phyloP scores from a whole-genome alignment of 92 coral and sea anemone genomes.

The Zoanthus sociatus region DNA sequence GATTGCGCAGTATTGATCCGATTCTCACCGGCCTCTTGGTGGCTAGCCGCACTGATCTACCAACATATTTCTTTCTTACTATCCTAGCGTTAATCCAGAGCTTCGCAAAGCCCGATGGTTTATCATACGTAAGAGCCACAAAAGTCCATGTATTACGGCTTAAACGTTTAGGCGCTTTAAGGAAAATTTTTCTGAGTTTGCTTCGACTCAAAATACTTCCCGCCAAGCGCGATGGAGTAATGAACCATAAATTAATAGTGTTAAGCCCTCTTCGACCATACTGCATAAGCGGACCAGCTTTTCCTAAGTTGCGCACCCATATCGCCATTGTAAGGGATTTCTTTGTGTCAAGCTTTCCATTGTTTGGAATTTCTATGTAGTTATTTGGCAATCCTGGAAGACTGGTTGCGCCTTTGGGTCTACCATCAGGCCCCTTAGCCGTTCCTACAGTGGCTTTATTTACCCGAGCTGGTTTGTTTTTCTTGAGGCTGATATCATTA shows the following conservation, averaged over 20 bases:
- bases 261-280: slow-evolving; percentile 58
- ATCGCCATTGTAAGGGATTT: slow-evolving; percentile 75
- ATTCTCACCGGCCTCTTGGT: slow-evolving; percentile 72
- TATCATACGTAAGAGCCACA: slow-evolving; percentile 77
- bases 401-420: slow-evolving; percentile 58
- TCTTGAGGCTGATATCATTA: slow-evolving; percentile 74
- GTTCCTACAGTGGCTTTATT: slow-evolving; percentile 57
- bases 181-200: slow-evolving; percentile 47
- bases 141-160: slow-evolving; percentile 74
- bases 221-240: slow-evolving; percentile 57
- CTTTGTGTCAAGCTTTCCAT: slow-evolving; percentile 71
- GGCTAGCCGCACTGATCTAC: slow-evolving; percentile 62
- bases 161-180: slow-evolving; percentile 50
- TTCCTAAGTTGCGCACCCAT: slow-evolving; percentile 65
- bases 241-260: slow-evolving; percentile 76
- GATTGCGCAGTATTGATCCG: slow-evolving; percentile 68
- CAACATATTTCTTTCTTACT: slow-evolving; percentile 58
- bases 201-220: slow-evolving; percentile 66
- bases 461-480: slow-evolving; percentile 61
- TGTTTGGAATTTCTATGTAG: slow-evolving; percentile 73
- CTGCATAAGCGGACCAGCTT: slow-evolving; percentile 75
- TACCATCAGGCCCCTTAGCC: slow-evolving; percentile 76
- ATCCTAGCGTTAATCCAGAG: slow-evolving; percentile 76
- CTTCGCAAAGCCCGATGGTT: slow-evolving; percentile 62
- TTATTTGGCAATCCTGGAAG: slow-evolving; percentile 75